Percentiles rank a stretch among this genome's conserved stretches.
Conservation (phyloP, 2,113 vertebrate species). For the Diadophis punctatus region DNA sequence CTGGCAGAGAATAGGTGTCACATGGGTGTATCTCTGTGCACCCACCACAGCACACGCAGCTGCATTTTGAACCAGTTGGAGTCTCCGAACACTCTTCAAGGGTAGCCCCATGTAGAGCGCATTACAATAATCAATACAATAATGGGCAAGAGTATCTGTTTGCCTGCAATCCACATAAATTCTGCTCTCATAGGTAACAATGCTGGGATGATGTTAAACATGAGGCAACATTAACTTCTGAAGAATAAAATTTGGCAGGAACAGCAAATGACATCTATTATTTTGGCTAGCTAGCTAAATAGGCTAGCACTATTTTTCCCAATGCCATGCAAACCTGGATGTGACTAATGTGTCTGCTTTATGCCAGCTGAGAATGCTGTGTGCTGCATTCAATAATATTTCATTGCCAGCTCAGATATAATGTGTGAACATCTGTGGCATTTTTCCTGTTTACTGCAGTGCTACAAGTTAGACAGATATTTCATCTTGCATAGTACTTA, state of each 20-base stretch:
- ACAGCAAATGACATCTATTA: background rate
- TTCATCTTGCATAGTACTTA: background rate
- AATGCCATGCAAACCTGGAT: background rate
- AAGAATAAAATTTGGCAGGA: background rate
- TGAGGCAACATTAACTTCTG: background rate
- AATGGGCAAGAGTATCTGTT: background rate
- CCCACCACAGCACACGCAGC: too few species aligned
- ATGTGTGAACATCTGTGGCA: background rate
- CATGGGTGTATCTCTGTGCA: too few species aligned
- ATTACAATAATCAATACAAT: too few species aligned
- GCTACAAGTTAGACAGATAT: background rate
- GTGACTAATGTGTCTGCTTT: background rate
- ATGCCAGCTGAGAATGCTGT: background rate
- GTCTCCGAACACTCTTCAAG: too few species aligned
- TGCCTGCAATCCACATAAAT: background rate
- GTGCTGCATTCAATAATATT: background rate
- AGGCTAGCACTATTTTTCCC: background rate
- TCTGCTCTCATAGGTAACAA: background rate
- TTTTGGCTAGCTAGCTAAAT: background rate
- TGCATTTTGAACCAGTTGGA: too few species aligned
- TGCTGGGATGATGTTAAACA: background rate
- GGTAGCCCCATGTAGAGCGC: too few species aligned
- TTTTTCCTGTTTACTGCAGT: background rate
- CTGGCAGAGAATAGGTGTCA: too few species aligned
- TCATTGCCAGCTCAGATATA: background rate